Evolutionary conservation across 2,888 invertebrate species (phyloP), one percentile per base, ranked within the genome.

Genomic region (Zaprionus bogoriensis): DNA sequence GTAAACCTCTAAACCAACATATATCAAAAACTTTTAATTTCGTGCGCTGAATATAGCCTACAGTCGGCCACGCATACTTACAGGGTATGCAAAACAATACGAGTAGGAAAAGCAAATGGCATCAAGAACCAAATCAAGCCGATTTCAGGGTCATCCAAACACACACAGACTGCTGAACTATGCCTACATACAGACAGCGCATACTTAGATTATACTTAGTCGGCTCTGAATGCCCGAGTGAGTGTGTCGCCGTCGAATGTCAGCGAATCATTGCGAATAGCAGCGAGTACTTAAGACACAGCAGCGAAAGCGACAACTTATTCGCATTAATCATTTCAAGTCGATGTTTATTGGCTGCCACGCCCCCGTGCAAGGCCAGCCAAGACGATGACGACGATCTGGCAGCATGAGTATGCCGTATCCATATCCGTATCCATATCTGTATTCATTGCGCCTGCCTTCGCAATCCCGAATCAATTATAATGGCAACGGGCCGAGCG

Each of bases 101-200:
- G 60, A 63, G 46, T 55, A 68, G 60, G 38, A 53, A 63, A 70
- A 66, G 63, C 67, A 67, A 71, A 75, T 65, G 74, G 61, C 73
- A 74, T 60, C 55, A 38, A 57, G 63, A 64, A 67, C 67, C 71
- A 77, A 77, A 77, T 77, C 74, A 75, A 76, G 71, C 67, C 68
- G 42, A 72, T 73, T 84, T 86, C 84, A 86, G 77, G 86, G 86
- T 80, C 80, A 77, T 47, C 65, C 71, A 71, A 55, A 54, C 63
- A 68, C 17, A 39, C n/a, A 50, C 36, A 45, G 27, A 51, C 38
- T 9, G 39, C 17, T 25, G 14, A 23, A 23, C 20, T 48, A 46
- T 20, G n/a, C 12, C n/a, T n/a, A 30, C 3, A 42, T 12, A 12
- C 14, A 38, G 3, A n/a, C 14, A 39, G 3, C 1, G 14, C 2